phyloP scores from a whole-genome alignment of 2,888 invertebrate species.

The Oligia latruncula region DNA sequence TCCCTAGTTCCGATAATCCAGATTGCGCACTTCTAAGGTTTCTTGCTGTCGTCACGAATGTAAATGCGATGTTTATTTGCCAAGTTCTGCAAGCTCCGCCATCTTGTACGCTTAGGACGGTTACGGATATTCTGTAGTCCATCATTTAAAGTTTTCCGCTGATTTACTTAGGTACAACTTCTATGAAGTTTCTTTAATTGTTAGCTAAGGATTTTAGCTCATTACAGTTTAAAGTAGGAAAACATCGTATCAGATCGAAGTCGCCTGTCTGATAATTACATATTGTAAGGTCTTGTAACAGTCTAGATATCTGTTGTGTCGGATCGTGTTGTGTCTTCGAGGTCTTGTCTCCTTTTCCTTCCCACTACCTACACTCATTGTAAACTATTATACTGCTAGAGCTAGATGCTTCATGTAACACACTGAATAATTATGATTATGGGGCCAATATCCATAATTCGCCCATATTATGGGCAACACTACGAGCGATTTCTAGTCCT shows the following conservation, averaged over 20 bases:
- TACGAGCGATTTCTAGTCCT: background rate
- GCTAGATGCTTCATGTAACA: too few species aligned
- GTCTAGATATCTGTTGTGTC: constrained; percentile 8
- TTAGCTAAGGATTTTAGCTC: background rate
- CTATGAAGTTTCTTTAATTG: background rate
- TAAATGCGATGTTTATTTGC: constrained; percentile 13
- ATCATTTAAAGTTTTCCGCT: background rate
- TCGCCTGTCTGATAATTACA: background rate
- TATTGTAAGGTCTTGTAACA: constrained; percentile 7
- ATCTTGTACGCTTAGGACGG: background rate
- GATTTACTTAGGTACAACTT: background rate
- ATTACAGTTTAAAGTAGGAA: constrained; percentile 8
- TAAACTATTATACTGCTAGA: background rate
- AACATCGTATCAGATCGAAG: background rate
- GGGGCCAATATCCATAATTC: too few species aligned
- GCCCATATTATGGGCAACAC: background rate
- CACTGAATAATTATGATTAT: background rate
- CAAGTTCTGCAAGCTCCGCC: constrained; percentile 14
- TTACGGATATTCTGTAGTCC: background rate
- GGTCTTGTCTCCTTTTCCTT: constrained; percentile 10
- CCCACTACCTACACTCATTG: background rate
- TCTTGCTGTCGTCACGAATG: constrained; percentile 23
- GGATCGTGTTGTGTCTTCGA: constrained; percentile 6
- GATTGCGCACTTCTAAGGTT: constrained; percentile 43
- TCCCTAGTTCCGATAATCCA: constrained; percentile 46